A percentile compares a stretch with the other conserved stretches of the same genome.
These are phyloP conservation scores for Fopius arisanus DNA, from an alignment of 1,140 invertebrate species.

Conservation along the genomic window DNA sequence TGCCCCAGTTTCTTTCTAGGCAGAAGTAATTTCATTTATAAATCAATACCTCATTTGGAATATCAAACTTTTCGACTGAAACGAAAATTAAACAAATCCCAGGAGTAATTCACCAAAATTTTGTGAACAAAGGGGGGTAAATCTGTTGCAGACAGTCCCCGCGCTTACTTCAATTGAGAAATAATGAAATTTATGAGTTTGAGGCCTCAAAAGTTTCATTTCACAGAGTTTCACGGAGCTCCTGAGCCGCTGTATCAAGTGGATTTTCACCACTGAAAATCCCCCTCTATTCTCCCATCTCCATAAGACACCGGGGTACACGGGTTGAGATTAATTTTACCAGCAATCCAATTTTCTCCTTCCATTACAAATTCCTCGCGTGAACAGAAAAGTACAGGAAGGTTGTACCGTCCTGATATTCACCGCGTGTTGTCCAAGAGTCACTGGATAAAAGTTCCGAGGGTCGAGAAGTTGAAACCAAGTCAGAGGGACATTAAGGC, in stretches of 20 bases:
- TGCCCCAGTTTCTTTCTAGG: not conserved
- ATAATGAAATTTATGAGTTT: conserved; percentile 21
- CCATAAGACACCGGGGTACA: not conserved
- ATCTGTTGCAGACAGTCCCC: not conserved
- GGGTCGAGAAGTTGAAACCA: conserved; percentile 1
- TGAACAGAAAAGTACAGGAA: not conserved
- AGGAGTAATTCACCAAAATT: not conserved
- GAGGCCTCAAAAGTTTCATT: conserved; percentile 17
- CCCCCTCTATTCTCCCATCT: not conserved
- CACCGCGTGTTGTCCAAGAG: not conserved
- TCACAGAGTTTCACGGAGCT: not conserved
- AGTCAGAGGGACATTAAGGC: not conserved
- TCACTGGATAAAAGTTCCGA: not conserved
- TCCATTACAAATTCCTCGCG: conserved; percentile 21
- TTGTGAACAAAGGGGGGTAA: not conserved
- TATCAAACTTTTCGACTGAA: not conserved
- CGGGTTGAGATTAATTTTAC: conserved; percentile 20
- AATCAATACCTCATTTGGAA: not conserved
- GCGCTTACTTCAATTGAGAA: not conserved
- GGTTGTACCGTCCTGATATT: not conserved
- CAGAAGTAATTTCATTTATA: not conserved
- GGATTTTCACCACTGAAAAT: not conserved
- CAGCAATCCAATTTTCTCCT: conserved; percentile 14
- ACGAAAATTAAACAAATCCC: not conserved
- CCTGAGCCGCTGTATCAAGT: not conserved